phyloP scores from a whole-genome alignment of 2,797 vertebrate species.

The Gymnocypris eckloni region DNA sequence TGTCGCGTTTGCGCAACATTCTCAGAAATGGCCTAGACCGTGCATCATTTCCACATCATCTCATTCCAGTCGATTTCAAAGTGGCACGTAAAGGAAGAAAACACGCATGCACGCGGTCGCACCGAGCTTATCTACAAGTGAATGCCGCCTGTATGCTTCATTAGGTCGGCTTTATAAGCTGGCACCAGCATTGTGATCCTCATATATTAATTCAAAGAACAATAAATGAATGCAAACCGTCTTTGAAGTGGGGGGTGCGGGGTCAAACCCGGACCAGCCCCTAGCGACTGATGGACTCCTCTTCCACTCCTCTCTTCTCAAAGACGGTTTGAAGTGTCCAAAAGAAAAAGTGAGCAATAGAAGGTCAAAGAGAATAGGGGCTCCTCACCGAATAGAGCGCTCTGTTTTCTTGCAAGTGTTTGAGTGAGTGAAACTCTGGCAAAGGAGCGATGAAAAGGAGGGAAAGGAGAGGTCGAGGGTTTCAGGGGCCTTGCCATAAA shows the following conservation, averaged over 20 bases:
- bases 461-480: constrained; percentile 60
- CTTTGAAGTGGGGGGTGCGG: constrained; percentile 97
- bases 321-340: constrained; percentile 82
- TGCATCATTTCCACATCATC: constrained; percentile 33
- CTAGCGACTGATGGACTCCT: constrained; percentile 95
- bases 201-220: constrained; percentile 99
- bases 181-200: constrained; percentile 99
- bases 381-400: constrained; percentile 89
- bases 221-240: constrained; percentile 99
- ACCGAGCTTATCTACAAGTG: constrained; percentile 95
- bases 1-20: background rate
- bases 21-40: background rate
- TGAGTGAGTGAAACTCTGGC: constrained; percentile 77
- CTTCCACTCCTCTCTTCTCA: constrained; percentile 88
- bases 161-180: constrained; percentile 99
- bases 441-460: constrained; percentile 79
- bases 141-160: constrained; percentile 99
- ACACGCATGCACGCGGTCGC: constrained; percentile 36
- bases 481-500: constrained; percentile 77
- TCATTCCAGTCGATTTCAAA: constrained; percentile 28
- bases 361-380: constrained; percentile 99
- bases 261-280: constrained; percentile 93
- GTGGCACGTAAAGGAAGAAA: constrained; percentile 58
- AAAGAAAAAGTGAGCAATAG: constrained; percentile 90
- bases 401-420: constrained; percentile 99